Base-by-base conservation (phyloP, 2,113 vertebrate species). In the Noturus placidus region DNA sequence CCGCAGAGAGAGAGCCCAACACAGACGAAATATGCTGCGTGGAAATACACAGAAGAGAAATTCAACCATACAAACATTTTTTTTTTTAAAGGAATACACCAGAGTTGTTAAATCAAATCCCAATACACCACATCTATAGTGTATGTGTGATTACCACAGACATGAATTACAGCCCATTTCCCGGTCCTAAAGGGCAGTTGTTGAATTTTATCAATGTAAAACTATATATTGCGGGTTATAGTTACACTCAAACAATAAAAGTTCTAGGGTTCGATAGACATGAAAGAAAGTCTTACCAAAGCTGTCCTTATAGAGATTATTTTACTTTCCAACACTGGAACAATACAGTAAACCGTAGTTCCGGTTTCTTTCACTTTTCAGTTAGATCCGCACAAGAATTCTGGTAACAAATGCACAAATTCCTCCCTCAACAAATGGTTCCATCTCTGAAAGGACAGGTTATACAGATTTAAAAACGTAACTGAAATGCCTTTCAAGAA, bases 1-100 rank as follows among this genome's bases (percentile, higher is more conserved):
- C 94, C 0, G 97, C 95, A 0, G 93, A 90, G 77, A 97, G 94
- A 2, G 92, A 91, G 6, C 92, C 91, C 82, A 98, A 59, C 0
- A 92, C 90, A 76, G 93, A 91, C 79, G 92, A 88, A 86, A 98
- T 95, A 92, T 97, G 97, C 97, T 98, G 89, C 25, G 30, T 35
- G 76, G 52, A 57, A 82, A 35, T 78, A 88, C 74, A 92, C 80
- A 77, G 77, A 27, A 61, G 11, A 22, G 27, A 90, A 87, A 81
- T 35, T 87, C 1, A 25, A 83, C 15, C 42, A 77, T 50, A 27
- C 8, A 27, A 50, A 67, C 63, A 50, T 1, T n/a, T 30, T 15
- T n/a, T 30, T 15, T n/a, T n/a, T n/a, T 35, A n/a, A 50, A 83
- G 2, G 14, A 86, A 77, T 50, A 52, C 30, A 80, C 30, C 1